These are phyloP conservation scores for Dipodomys stephensi DNA, from an alignment of 2,113 vertebrate genomes.

Conservation along the genomic window DNA sequence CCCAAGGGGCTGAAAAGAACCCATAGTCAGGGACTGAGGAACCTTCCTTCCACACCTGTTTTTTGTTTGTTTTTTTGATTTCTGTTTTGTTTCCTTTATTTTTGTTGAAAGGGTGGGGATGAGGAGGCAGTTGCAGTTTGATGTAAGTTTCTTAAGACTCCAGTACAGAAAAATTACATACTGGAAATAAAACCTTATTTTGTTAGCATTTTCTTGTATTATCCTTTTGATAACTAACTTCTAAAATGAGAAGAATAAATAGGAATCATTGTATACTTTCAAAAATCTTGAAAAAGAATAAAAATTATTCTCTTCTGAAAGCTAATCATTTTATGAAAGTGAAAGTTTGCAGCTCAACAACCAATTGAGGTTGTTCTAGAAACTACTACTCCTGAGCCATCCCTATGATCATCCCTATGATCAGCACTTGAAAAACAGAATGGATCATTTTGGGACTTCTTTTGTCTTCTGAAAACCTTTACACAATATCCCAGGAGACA, in stretches of 20 bases:
- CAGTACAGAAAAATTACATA: not conserved
- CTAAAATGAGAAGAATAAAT: not conserved
- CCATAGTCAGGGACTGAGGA: no score
- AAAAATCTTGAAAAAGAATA: conserved; percentile 26
- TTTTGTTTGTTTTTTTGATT: no score
- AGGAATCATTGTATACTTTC: not conserved
- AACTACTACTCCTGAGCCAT: not conserved
- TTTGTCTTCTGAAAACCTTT: conserved; percentile 39
- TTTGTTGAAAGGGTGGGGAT: no score
- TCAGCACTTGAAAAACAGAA: not conserved
- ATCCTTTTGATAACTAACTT: conserved; percentile 14
- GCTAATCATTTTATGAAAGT: conserved; percentile 6
- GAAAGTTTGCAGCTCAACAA: not conserved
- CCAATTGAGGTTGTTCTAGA: not conserved
- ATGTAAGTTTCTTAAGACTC: not conserved
- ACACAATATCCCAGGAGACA: conserved; percentile 24
- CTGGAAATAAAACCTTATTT: not conserved
- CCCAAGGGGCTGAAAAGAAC: not conserved
- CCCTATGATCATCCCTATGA: not conserved
- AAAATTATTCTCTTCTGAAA: not conserved
- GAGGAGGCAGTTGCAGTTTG: not conserved
- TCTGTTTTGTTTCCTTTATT: no score
- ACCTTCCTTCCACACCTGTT: not conserved
- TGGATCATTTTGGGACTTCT: not conserved
- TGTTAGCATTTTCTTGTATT: not conserved